Evolutionary conservation across 2,888 invertebrate species (phyloP).

Genomic region (Drosophila ustulata): DNA sequence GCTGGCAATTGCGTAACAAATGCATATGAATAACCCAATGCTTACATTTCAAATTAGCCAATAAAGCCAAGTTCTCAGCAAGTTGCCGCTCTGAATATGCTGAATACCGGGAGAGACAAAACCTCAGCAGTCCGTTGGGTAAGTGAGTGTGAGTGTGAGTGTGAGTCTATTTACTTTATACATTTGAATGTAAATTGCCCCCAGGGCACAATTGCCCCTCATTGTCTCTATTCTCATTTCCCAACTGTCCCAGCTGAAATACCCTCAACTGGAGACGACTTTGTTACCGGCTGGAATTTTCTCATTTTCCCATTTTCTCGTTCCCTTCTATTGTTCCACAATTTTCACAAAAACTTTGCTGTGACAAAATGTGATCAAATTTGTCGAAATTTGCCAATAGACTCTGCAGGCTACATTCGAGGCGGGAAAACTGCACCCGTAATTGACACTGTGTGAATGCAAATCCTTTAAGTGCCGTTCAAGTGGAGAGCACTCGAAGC

Average conservation of each 20-base stretch:
- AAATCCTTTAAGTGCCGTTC: constrained; percentile 67
- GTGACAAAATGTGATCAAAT: constrained; percentile 34
- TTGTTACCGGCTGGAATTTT: neutral
- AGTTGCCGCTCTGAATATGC: neutral
- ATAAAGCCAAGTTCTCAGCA: constrained; percentile 16
- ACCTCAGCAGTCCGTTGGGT: too few relatives aligned
- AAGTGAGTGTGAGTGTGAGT: constrained; percentile 1
- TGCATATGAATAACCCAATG: constrained; percentile 27
- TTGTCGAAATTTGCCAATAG: constrained; percentile 54
- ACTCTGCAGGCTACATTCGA: constrained; percentile 5
- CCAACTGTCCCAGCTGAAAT: neutral
- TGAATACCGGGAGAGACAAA: too few relatives aligned
- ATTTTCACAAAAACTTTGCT: constrained; percentile 4
- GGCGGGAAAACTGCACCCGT: constrained; percentile 32
- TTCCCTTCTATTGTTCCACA: neutral
- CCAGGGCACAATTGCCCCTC: neutral
- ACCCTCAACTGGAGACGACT: constrained; percentile 3
- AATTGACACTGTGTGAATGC: constrained; percentile 62
- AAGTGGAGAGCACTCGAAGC: constrained; percentile 44
- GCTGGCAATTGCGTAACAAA: constrained; percentile 12
- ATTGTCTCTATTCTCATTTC: neutral
- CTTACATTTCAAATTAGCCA: constrained; percentile 24
- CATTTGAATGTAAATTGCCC: constrained; percentile 53
- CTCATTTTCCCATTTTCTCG: neutral
- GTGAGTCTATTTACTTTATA: constrained; percentile 19